Percentiles rank a stretch among this genome's conserved stretches.
Conservation (phyloP, 2,888 invertebrate species). For the Poecilobothrus nobilitatus region DNA sequence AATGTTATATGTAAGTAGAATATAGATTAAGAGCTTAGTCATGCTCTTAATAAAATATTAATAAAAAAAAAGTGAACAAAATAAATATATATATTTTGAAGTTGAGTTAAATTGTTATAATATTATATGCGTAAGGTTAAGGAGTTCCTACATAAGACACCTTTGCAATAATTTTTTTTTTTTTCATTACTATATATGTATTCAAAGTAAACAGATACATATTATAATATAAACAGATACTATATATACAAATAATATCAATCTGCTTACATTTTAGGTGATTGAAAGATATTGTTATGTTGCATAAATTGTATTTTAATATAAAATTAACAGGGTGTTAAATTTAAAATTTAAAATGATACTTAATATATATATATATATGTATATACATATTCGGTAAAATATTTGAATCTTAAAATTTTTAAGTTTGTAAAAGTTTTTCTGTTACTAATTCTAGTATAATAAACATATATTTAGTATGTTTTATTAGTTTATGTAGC, state of each 20-base stretch:
- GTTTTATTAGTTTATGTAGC: too few species aligned
- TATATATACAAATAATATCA: background rate
- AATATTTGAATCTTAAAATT: too few species aligned
- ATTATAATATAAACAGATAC: too few species aligned
- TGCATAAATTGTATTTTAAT: too few species aligned
- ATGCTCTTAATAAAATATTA: background rate
- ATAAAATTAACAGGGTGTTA: too few species aligned
- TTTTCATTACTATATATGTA: background rate
- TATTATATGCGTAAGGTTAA: constrained; percentile 6
- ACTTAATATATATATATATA: too few species aligned
- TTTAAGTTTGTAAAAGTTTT: too few species aligned
- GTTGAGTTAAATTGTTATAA: background rate
- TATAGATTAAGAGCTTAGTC: constrained; percentile 2
- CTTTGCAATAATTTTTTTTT: background rate
- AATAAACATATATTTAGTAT: too few species aligned
- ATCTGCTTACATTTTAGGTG: background rate
- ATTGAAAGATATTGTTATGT: background rate
- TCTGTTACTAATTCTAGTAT: too few species aligned
- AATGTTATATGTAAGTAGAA: background rate
- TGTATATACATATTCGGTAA: too few species aligned
- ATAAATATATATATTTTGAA: background rate
- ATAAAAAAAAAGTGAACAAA: background rate
- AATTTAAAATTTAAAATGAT: too few species aligned
- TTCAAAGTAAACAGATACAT: too few species aligned
- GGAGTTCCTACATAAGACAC: background rate